A percentile compares a stretch with the other conserved stretches of the same genome.
Evolutionary conservation across 2,113 vertebrate genomes (phyloP).

Genomic region (Pantherophis guttatus): DNA sequence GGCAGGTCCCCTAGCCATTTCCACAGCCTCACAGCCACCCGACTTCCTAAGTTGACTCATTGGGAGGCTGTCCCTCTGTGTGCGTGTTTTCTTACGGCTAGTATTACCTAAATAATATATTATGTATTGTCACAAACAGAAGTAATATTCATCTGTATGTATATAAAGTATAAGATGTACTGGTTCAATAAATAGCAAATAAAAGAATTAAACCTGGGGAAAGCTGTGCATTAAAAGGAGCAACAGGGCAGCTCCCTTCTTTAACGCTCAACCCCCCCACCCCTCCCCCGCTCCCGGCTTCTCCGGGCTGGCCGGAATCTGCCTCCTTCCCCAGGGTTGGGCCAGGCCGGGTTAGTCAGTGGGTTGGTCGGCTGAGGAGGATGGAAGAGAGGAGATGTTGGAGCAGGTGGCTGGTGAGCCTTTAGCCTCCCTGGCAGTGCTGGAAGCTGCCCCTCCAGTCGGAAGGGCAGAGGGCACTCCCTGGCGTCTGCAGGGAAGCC

Average conservation of each 20-base stretch:
- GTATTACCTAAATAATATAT: conserved; percentile 76
- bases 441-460: no score
- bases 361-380: neutral
- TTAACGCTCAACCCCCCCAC: no score
- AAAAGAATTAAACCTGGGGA: conserved; percentile 60
- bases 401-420: neutral
- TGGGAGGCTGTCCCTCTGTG: conserved; percentile 62
- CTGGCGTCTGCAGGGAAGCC: neutral
- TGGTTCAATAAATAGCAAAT: conserved; percentile 74
- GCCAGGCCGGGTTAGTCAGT: no score
- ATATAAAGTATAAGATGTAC: conserved; percentile 75
- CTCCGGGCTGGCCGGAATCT: accelerated
- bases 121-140: conserved; percentile 72
- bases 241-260: neutral
- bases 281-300: accelerated
- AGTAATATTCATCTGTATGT: conserved; percentile 71
- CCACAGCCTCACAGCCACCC: conserved; percentile 32
- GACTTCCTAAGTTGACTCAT: conserved; percentile 52
- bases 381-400: neutral
- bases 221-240: conserved; percentile 23
- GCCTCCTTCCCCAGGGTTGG: neutral
- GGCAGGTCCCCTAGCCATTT: conserved; percentile 59
- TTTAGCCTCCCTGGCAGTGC: neutral
- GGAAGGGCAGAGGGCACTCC: no score
- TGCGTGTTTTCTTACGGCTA: conserved; percentile 70